These are phyloP conservation scores for Dryobates pubescens DNA, from an alignment of 2,797 vertebrate species.

Conservation along the genomic window DNA sequence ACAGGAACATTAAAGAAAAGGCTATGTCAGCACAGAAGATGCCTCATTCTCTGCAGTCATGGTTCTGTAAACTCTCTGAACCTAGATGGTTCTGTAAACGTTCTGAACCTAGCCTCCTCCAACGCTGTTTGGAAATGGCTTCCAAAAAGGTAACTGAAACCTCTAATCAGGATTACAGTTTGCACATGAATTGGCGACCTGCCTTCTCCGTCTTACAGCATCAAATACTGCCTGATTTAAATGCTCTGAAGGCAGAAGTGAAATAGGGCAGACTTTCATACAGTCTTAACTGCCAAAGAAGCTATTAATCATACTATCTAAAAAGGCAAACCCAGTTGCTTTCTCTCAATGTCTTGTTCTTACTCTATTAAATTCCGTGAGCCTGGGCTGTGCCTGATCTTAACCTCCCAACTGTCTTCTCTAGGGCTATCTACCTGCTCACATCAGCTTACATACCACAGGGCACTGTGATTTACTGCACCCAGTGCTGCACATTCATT, in stretches of 20 bases:
- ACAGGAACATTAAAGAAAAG: neutral
- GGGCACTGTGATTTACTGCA: neutral
- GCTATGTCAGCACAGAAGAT: neutral
- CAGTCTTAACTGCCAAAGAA: neutral
- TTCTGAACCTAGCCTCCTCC: neutral
- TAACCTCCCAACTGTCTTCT: neutral
- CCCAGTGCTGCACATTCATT: neutral
- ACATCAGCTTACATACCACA: neutral
- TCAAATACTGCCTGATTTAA: neutral
- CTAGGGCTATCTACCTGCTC: neutral
- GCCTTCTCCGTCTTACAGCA: neutral
- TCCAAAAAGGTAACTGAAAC: neutral
- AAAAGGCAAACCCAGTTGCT: neutral
- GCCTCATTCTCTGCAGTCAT: neutral
- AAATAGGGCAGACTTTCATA: neutral
- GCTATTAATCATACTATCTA: neutral
- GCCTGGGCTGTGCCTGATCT: neutral
- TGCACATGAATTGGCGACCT: neutral
- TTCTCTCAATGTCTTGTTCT: neutral
- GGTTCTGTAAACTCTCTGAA: neutral
- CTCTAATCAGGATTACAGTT: neutral
- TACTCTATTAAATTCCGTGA: neutral
- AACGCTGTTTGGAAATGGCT: neutral
- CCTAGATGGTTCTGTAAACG: fast-evolving
- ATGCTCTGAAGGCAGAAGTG: neutral